Conservation (phyloP, 2,113 vertebrate genomes). For the Leucopternis melanops region DNA sequence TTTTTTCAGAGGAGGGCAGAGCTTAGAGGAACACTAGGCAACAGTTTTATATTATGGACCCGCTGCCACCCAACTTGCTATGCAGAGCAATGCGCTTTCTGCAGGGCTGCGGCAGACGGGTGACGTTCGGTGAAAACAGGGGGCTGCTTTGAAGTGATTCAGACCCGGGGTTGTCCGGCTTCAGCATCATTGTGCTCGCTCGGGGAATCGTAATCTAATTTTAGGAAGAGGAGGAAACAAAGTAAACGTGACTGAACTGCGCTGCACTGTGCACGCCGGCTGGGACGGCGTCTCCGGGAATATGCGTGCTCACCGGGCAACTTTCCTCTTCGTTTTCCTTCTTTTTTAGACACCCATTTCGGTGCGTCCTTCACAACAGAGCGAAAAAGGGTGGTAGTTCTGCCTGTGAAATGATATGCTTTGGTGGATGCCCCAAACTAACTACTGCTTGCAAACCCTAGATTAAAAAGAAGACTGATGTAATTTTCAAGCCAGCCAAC, state of each 20-base stretch:
- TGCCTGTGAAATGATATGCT: background rate
- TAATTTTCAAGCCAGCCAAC: constrained; percentile 73
- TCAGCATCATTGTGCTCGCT: background rate
- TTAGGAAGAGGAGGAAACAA: constrained; percentile 2
- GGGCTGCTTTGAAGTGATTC: constrained; percentile 13
- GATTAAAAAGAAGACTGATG: constrained; percentile 51
- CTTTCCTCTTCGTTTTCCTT: background rate
- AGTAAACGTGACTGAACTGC: background rate
- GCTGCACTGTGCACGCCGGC: background rate
- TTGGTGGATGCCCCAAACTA: background rate
- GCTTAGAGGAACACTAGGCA: constrained; percentile 73
- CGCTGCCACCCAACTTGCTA: constrained; percentile 67
- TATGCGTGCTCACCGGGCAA: background rate
- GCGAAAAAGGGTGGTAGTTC: background rate
- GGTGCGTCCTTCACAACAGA: background rate
- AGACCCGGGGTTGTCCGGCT: background rate
- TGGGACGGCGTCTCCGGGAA: accelerated
- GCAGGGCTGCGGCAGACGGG: background rate
- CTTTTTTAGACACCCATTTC: background rate
- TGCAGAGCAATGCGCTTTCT: background rate
- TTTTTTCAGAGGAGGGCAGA: constrained; percentile 52
- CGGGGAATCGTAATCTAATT: background rate
- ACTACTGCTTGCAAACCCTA: background rate
- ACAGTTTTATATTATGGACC: constrained; percentile 70
- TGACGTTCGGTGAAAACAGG: background rate